A percentile compares a stretch with the other conserved stretches of the same genome.
Conservation (phyloP, 2,888 invertebrate species). For the Xylota sylvarum region DNA sequence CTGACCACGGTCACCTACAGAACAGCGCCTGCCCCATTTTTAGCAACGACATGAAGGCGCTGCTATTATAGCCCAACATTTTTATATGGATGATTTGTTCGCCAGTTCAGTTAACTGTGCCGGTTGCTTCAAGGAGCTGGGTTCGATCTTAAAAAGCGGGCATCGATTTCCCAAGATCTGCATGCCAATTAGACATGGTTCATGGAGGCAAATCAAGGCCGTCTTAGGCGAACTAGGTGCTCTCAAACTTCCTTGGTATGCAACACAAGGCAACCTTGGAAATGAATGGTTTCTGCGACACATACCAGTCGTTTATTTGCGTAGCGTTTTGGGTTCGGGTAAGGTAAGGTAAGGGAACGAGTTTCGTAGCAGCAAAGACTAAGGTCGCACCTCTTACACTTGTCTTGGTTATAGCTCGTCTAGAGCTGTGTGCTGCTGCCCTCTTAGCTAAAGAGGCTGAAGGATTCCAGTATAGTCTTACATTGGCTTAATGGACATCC, state of each 20-base stretch:
- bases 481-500: constrained; percentile 41
- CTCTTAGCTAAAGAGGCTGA: constrained; percentile 32
- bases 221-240: not conserved
- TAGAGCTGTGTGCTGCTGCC: constrained; percentile 34
- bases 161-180: too few species aligned
- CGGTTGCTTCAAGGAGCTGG: too few species aligned
- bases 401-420: not conserved
- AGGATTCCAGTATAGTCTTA: constrained; percentile 25
- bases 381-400: constrained; percentile 20
- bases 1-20: constrained; percentile 71
- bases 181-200: too few species aligned
- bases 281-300: constrained; percentile 38
- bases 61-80: too few species aligned
- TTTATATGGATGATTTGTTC: too few species aligned
- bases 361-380: constrained; percentile 17
- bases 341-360: not conserved
- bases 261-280: not conserved
- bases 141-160: too few species aligned
- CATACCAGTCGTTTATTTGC: not conserved
- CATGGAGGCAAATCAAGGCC: too few species aligned
- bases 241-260: constrained; percentile 9
- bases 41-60: constrained; percentile 58
- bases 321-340: not conserved
- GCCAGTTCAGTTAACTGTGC: too few species aligned
- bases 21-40: constrained; percentile 54